Conservation (phyloP, 2,888 invertebrate species). For the Heliconius ethilla region DNA sequence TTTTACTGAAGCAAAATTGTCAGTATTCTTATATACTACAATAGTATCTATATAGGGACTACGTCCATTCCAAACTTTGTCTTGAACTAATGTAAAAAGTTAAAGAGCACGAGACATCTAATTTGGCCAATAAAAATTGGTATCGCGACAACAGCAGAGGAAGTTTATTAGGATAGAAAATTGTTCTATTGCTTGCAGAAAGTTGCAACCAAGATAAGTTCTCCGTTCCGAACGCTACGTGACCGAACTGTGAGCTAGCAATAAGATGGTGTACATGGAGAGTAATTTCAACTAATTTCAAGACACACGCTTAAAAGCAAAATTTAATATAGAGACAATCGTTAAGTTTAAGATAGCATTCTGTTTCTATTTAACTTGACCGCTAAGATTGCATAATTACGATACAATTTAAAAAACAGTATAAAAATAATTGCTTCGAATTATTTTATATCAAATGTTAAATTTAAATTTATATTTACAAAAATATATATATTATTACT, state of each 20-base stretch:
- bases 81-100: slow-evolving; percentile 26
- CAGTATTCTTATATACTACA: background rate
- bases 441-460: no score
- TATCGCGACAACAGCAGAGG: slow-evolving; percentile 43
- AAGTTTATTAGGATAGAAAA: slow-evolving; percentile 48
- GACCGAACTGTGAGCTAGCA: slow-evolving; percentile 47
- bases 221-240: slow-evolving; percentile 48
- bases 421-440: no score
- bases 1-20: background rate
- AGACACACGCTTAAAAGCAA: slow-evolving; percentile 35
- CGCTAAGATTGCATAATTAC: background rate
- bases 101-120: slow-evolving; percentile 34
- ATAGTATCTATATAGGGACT: background rate
- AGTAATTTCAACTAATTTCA: slow-evolving; percentile 41
- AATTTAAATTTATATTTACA: background rate
- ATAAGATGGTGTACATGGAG: slow-evolving; percentile 42
- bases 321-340: slow-evolving; percentile 30
- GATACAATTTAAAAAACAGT: background rate
- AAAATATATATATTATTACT: background rate
- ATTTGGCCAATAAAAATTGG: slow-evolving; percentile 43
- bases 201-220: slow-evolving; percentile 50
- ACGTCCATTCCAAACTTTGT: slow-evolving; percentile 22
- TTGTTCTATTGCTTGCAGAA: slow-evolving; percentile 46
- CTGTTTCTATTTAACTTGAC: background rate
- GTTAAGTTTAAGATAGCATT: slow-evolving; percentile 8